Evolutionary conservation across 2,888 invertebrate genomes (phyloP), one percentile per base, ranked within the genome.

Genomic region (Diarsia mendica): DNA sequence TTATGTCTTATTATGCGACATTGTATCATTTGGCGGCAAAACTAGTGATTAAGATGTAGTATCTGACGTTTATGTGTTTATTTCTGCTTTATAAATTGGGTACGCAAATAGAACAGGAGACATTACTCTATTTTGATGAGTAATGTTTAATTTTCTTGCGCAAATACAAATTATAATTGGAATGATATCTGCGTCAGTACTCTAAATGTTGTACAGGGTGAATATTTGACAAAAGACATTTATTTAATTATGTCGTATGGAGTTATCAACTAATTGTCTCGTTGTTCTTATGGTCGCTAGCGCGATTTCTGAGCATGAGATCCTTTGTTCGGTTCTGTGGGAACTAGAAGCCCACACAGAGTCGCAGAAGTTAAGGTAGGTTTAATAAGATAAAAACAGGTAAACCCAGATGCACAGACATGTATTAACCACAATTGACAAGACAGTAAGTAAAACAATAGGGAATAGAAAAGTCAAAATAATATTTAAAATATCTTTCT

Each of bases 1-100:
- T 28, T 39, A 33, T 11, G 0, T 3, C 20, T 46, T n/a, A 9
- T 48, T 51, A 15, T 18, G 13, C 3, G 58, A 61, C 48, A 39
- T 77, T 51, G 49, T 68, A 46, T 68, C 46, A 68, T 72, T 83
- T 78, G 66, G 46, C 44, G 3, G 11, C 18, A 70, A 46, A 53
- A 23, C 48, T 5, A 28, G 15, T 64, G 33, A 69, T 69, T 58
- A 67, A 58, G 72, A 67, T 33, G 51, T 60, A 28, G 8, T 23
- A 63, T 69, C 49, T 51, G 68, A 60, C 58, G 46, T 63, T 64
- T 66, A 72, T 68, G 46, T 20, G 71, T 66, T 55, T 61, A 49
- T 72, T 80, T 73, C 65, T 67, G 66, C 20, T 67, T 49, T 18
- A 60, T 28, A 20, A 64, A 77, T 79, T 64, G 10, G 44, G 2